Percentiles rank a stretch among this genome's conserved stretches.
Conservation (phyloP, 2,113 vertebrate species). For the Steatornis caripensis region DNA sequence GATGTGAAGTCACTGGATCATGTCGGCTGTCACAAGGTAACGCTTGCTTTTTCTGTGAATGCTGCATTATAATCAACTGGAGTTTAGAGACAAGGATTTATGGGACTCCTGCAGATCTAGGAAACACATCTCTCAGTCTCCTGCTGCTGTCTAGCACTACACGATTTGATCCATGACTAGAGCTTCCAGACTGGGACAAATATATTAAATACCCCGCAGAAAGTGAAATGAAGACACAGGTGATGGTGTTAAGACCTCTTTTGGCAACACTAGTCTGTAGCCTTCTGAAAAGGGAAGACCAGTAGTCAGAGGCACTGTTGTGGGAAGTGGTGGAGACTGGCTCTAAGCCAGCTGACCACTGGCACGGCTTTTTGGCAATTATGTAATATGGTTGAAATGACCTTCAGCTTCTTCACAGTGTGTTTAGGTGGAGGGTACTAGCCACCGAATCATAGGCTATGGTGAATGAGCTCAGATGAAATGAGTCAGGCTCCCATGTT, state of each 20-base stretch:
- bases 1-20: slow-evolving; percentile 78
- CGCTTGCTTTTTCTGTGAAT: background rate
- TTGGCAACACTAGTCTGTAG: background rate
- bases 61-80: background rate
- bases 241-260: background rate
- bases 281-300: background rate
- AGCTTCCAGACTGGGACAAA: background rate
- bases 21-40: slow-evolving; percentile 92
- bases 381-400: background rate
- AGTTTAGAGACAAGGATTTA: background rate
- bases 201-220: background rate
- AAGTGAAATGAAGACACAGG: background rate
- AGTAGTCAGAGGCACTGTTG: background rate
- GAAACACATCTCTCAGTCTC: background rate
- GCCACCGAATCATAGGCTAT: background rate
- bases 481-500: background rate
- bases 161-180: background rate
- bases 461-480: background rate
- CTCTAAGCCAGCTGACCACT: background rate
- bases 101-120: background rate
- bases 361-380: background rate
- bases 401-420: background rate
- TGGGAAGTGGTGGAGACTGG: background rate
- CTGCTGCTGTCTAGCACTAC: background rate
- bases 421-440: background rate